These are phyloP conservation scores for Trissonchulus sp. DNA, from an alignment of 2,888 invertebrate species.

Conservation along the genomic window DNA sequence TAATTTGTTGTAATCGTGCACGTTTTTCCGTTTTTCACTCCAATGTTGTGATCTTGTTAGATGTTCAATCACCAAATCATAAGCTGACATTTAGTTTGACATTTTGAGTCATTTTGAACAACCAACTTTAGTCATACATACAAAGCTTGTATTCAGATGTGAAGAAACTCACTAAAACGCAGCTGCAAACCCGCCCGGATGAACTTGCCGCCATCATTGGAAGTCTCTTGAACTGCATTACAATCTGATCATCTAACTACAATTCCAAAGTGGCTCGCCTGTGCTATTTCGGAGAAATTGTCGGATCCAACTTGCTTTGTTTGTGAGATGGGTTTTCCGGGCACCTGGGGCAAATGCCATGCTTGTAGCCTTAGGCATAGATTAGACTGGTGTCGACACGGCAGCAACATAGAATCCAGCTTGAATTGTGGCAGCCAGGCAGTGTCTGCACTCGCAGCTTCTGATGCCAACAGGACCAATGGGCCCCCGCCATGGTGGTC, in stretches of 20 bases:
- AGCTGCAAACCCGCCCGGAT: neutral
- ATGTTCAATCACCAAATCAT: too few relatives aligned
- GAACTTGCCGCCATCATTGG: neutral
- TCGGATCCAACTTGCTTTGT: neutral
- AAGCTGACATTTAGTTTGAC: too few relatives aligned
- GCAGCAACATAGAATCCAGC: neutral
- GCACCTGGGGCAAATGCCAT: neutral
- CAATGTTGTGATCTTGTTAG: too few relatives aligned
- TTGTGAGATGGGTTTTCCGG: neutral
- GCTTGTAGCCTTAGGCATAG: neutral
- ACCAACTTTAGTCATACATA: too few relatives aligned
- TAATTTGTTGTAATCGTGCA: too few relatives aligned
- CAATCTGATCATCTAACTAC: neutral
- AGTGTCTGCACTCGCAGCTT: neutral
- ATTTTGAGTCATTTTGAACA: neutral
- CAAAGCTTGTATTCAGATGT: neutral
- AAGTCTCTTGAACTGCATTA: neutral
- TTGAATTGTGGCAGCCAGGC: neutral
- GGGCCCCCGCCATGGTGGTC: neutral
- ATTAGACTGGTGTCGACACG: neutral
- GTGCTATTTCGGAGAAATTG: neutral
- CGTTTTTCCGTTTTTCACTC: too few relatives aligned
- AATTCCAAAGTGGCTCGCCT: neutral
- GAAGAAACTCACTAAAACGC: neutral
- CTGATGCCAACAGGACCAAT: neutral